Conservation (phyloP, 2,888 invertebrate species). For the Copidosoma aretas region DNA sequence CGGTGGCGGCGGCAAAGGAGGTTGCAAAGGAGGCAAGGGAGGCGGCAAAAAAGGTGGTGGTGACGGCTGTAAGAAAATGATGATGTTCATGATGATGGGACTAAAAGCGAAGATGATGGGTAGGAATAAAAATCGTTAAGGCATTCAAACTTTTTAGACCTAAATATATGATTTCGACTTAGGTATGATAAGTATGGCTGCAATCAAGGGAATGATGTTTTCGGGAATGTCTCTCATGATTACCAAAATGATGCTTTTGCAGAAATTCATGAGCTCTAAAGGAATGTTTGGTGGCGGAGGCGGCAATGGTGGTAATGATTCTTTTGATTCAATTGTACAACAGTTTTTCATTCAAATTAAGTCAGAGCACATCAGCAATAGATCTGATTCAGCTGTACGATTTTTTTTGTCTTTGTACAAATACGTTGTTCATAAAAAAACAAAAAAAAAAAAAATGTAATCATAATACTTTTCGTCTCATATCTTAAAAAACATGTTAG, state of each 20-base stretch:
- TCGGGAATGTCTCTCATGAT: conserved; percentile 70
- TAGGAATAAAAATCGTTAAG: conserved; percentile 39
- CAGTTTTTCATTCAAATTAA: too few species aligned
- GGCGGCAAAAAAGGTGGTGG: conserved; percentile 57
- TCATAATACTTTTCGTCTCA: too few species aligned
- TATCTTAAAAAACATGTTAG: too few species aligned
- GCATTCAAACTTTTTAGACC: background rate
- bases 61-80: conserved; percentile 67
- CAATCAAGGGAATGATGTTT: conserved; percentile 70
- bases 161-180: conserved; percentile 48
- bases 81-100: conserved; percentile 71
- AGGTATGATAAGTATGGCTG: conserved; percentile 70
- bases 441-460: too few species aligned
- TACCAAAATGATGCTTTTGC: conserved; percentile 65
- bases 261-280: conserved; percentile 50
- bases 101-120: conserved; percentile 71
- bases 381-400: too few species aligned
- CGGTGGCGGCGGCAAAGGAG: conserved; percentile 59
- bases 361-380: too few species aligned
- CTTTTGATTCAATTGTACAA: conserved; percentile 5
- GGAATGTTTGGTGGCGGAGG: conserved; percentile 41
- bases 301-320: conserved; percentile 59
- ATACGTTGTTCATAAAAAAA: too few species aligned
- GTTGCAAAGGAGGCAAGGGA: conserved; percentile 62
- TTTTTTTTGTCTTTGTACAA: too few species aligned